Conservation (phyloP, 2,797 vertebrate species). For the Dryobates pubescens region DNA sequence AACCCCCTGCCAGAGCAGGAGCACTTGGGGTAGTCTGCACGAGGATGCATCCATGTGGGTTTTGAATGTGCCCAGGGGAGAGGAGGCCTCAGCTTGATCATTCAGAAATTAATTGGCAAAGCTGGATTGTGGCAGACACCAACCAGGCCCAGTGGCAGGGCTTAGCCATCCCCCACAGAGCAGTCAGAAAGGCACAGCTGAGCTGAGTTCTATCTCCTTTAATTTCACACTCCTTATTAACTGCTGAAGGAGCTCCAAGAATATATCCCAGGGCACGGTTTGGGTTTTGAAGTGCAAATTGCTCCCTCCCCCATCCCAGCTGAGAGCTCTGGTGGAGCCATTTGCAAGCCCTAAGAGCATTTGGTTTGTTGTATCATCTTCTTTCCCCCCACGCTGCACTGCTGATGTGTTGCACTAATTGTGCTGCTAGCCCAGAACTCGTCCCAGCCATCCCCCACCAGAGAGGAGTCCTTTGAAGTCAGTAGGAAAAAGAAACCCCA, state of each 20-base stretch:
- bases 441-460: accelerated
- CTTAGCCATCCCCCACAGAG: neutral
- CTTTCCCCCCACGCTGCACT: neutral
- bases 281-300: slow-evolving; percentile 63
- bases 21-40: too few relatives aligned
- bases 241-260: neutral
- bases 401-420: neutral
- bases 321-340: slow-evolving; percentile 10
- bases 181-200: neutral
- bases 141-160: neutral
- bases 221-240: slow-evolving; percentile 27
- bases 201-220: slow-evolving; percentile 27
- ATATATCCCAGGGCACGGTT: neutral
- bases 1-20: too few relatives aligned
- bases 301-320: neutral
- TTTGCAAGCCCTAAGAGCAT: slow-evolving; percentile 21
- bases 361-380: neutral
- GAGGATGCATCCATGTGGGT: too few relatives aligned
- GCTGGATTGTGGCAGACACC: neutral
- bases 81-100: neutral
- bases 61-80: too few relatives aligned
- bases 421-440: neutral
- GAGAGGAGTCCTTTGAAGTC: neutral
- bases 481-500: neutral
- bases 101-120: neutral